Base-by-base conservation (phyloP, 2,797 vertebrate genomes). In the Notolabrus celidotus region DNA sequence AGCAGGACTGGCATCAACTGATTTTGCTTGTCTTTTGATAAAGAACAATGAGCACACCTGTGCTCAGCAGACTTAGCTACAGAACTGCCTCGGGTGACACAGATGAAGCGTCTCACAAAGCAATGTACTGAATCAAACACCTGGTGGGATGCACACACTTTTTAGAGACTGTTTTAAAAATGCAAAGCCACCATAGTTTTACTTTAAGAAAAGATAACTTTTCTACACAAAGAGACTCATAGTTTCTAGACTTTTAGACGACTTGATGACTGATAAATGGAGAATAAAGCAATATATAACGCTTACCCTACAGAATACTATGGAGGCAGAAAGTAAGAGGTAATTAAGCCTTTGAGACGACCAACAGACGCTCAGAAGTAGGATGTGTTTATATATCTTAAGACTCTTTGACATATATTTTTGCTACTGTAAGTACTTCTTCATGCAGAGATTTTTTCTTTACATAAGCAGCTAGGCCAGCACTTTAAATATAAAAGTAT, bases 11-110 rank as follows among this genome's bases (percentile, higher is more conserved):
- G 31, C 58, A 80, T 63, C 70, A 73, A 82, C 74, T 77, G 55
- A 66, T 70, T 80, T 70, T 46, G 49, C 41, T 69, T 65, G 71
- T 74, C 67, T 83, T 85, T 87, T 87, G 73, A 85, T 81, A 55
- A 49, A 63, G 83, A 87, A 90, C 84, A 90, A 85, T 82, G 81
- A 78, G 59, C 42, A 17, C 91, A 91, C 87, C 88, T 92, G 89
- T 79, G 80, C 22, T 5, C 74, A 78, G 77, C 77, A 4, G 70
- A 51, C 64, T 74, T 56, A 71, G 71, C 79, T 63, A 31, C 47
- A 69, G 25, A 57, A 79, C 47, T 27, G 86, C 88, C 88, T 85
- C 80, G 60, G 88, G 89, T 90, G 83, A 89, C 65, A 66, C 60
- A 85, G 83, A 83, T 71, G 67, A 76, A 85, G 71, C 69, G 59